Evolutionary conservation across 2,888 invertebrate species (phyloP).

Genomic region (Xanthia togata): DNA sequence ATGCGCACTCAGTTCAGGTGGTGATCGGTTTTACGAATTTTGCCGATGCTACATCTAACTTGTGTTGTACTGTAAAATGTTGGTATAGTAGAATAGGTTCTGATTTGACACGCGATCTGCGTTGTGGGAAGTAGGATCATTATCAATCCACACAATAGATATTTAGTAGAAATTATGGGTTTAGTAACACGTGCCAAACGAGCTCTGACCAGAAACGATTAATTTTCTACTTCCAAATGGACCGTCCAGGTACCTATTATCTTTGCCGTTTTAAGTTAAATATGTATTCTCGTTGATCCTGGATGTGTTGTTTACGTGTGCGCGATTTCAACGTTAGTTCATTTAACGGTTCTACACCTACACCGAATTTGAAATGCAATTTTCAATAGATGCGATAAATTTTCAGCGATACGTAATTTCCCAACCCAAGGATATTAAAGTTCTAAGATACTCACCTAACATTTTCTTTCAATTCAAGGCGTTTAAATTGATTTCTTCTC

Average conservation of each 20-base stretch:
- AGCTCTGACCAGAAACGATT: slow-evolving; percentile 70
- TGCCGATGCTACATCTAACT: no score
- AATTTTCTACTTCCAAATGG: slow-evolving; percentile 67
- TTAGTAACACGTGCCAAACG: slow-evolving; percentile 57
- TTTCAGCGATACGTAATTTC: not conserved
- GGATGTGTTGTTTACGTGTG: slow-evolving; percentile 1
- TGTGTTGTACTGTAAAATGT: not conserved
- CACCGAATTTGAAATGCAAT: not conserved
- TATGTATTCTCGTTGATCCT: slow-evolving; percentile 40
- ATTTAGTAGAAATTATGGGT: slow-evolving; percentile 69
- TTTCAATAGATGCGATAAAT: no score
- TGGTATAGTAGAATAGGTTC: slow-evolving; percentile 35
- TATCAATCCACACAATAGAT: slow-evolving; percentile 73
- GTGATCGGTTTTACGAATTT: no score
- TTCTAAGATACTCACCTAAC: not conserved
- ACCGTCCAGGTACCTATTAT: slow-evolving; percentile 60
- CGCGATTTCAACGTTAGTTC: slow-evolving; percentile 22
- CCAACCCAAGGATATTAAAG: not conserved
- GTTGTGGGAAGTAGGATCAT: slow-evolving; percentile 68
- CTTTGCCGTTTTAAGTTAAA: slow-evolving; percentile 44
- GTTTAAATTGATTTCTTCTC: not conserved
- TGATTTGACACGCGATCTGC: slow-evolving; percentile 72
- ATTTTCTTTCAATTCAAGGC: not conserved
- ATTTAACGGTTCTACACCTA: not conserved
- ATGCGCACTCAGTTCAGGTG: no score